Conservation (phyloP, 2,888 invertebrate species). For the Antheraea yamamai region DNA sequence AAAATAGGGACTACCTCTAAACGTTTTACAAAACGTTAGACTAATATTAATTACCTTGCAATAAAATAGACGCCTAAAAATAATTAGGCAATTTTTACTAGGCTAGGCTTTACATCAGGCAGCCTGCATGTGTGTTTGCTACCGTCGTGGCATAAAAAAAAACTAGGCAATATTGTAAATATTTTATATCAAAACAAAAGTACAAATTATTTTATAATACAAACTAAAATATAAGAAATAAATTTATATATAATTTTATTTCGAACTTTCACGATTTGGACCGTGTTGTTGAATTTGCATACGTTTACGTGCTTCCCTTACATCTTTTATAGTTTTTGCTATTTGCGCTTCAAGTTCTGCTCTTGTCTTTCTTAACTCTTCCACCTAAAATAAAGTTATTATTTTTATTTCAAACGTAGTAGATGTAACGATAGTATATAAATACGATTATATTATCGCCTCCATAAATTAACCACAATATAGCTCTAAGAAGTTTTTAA, state of each 20-base stretch:
- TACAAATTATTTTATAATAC: slow-evolving; percentile 2
- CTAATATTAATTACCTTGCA: background rate
- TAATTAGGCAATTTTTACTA: no score
- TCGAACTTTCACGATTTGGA: background rate
- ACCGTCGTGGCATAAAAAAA: no score
- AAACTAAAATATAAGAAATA: background rate
- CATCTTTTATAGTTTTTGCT: slow-evolving; percentile 39
- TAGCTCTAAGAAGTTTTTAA: background rate
- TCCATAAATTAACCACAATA: no score
- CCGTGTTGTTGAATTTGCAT: slow-evolving; percentile 34
- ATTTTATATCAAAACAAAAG: background rate
- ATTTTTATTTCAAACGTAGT: background rate
- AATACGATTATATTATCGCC: no score
- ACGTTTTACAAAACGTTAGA: background rate
- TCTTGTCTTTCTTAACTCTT: slow-evolving; percentile 54
- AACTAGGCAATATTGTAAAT: background rate
- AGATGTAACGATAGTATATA: background rate
- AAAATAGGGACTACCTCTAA: background rate
- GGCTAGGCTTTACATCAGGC: no score
- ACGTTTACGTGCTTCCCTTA: slow-evolving; percentile 54
- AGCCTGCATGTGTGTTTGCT: no score
- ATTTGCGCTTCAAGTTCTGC: slow-evolving; percentile 51
- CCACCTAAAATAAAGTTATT: slow-evolving; percentile 44
- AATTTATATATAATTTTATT: background rate
- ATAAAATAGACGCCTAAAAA: background rate